Evolutionary conservation across 2,113 vertebrate species (phyloP), one percentile per base, ranked within the genome.

Genomic region (Ranitomeya variabilis): DNA sequence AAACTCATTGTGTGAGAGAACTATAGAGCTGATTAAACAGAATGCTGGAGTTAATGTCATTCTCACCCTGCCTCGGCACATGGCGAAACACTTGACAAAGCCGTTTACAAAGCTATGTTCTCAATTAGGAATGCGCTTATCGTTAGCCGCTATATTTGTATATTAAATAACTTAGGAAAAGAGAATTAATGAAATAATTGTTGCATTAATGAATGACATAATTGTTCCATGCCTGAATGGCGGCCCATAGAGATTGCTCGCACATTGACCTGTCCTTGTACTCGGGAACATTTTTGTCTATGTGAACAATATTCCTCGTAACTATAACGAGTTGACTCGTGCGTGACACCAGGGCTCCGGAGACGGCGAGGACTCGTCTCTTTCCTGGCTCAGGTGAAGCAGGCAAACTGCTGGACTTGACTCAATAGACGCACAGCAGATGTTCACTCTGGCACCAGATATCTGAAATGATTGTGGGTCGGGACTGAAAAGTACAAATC

Each of bases 341-440:
- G 86, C 79, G 54, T 82, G 86, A 87, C 86, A 82, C 23, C 67
- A 57, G 51, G 66, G 21, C 66, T 87, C 86, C 15, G 60, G 54
- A 87, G 86, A 69, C 52, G 21, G 54, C 7, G 19, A 87, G 79
- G 66, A 45, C 52, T 57, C 37, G 31, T 73, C 51, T 67, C 79
- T 60, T 78, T 37, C 79, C 18, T 51, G 66, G 66, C 79, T 87
- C 26, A 87, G 86, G 79, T 87, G 62, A 67, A 87, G 78, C 79
- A 82, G 86, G 78, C 86, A 82, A 74, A 67, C 54, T 73, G 64
- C 79, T 67, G 78, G 79, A 73, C 54, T 69, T 73, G 66, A 81
- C 86, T 87, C 86, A 87, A 82, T 69, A 82, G 64, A 82, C 66
- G 80, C 79, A 66, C 66, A 87, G 66, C 86, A 87, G 86, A 87